A percentile compares a stretch with the other conserved stretches of the same genome.
Evolutionary conservation across 2,797 vertebrate genomes (phyloP).

Genomic region (Peromyscus attwateri): DNA sequence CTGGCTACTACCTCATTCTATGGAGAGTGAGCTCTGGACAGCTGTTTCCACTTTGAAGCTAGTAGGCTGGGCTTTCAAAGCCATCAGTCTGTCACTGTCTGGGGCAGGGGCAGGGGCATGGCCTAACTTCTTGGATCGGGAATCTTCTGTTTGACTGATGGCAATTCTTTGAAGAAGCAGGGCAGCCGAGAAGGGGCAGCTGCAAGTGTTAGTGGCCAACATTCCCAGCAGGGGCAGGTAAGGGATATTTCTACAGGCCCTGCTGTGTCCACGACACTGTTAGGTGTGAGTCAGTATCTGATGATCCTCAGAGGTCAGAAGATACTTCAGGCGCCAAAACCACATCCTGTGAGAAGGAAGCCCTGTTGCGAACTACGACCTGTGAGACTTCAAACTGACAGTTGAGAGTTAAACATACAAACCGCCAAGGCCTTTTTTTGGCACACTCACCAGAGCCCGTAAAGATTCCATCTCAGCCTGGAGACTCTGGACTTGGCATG

Average conservation of each 20-base stretch:
- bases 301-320: neutral
- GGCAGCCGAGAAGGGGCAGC: neutral
- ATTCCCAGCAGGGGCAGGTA: neutral
- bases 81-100: neutral
- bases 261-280: neutral
- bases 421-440: neutral
- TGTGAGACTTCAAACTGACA: neutral
- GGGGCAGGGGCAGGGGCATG: neutral
- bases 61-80: neutral
- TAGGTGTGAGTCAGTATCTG: neutral
- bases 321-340: neutral
- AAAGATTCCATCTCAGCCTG: conserved; percentile 96
- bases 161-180: neutral
- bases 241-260: neutral
- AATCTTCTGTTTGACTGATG: neutral
- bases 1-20: neutral
- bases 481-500: conserved; percentile 94
- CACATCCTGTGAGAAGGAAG: neutral
- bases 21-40: neutral
- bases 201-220: neutral
- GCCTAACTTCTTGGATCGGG: neutral
- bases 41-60: neutral
- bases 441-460: conserved; percentile 91
- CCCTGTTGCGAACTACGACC: neutral
- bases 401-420: neutral